phyloP scores from a whole-genome alignment of 1,140 invertebrate genomes.

The Cyclina sinensis region DNA sequence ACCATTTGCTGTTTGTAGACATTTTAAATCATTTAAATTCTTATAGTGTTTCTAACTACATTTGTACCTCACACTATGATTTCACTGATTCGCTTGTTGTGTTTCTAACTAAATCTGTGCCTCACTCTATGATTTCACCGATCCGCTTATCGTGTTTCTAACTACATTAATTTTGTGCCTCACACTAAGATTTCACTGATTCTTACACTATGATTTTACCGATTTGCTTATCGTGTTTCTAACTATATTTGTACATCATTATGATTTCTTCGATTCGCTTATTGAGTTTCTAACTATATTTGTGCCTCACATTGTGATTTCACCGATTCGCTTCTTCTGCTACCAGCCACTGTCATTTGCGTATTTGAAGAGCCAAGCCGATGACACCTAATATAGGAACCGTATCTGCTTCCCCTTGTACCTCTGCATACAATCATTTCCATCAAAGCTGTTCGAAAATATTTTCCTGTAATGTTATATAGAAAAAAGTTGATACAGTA shows the following conservation, averaged over 20 bases:
- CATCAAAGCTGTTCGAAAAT: conserved; percentile 75
- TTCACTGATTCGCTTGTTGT: no score
- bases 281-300: not conserved
- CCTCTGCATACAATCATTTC: not conserved
- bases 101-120: not conserved
- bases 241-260: no score
- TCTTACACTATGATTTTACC: no score
- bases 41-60: no score
- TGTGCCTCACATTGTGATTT: not conserved
- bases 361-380: not conserved
- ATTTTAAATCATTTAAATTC: no score
- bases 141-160: not conserved
- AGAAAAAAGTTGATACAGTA: conserved; percentile 82
- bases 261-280: no score
- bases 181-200: no score
- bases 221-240: no score
- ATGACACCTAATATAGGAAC: not conserved
- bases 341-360: not conserved
- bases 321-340: not conserved
- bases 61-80: no score
- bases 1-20: no score
- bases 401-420: not conserved
- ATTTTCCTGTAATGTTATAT: conserved; percentile 80
- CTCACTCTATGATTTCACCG: not conserved
- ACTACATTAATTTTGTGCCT: not conserved